phyloP scores from a whole-genome alignment of 2,888 invertebrate species.

The Kuschelorhynchus macadamiae region DNA sequence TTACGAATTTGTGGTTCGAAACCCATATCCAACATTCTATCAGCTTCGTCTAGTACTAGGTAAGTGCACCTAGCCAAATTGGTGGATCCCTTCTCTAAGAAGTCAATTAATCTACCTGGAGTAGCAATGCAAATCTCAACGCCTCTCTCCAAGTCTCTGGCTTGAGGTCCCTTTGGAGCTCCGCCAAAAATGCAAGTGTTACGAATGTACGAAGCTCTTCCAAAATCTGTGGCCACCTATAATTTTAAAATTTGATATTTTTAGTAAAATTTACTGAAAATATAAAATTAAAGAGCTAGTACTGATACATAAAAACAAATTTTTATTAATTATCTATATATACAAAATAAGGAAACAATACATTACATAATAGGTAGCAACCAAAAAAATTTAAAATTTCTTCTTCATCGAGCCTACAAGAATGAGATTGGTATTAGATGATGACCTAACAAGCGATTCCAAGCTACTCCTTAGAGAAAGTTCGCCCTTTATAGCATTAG shows the following conservation, averaged over 20 bases:
- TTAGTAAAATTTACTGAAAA: background rate
- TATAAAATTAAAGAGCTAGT: background rate
- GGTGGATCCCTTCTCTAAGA: conserved; percentile 81
- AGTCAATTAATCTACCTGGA: conserved; percentile 90
- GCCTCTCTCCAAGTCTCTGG: conserved; percentile 78
- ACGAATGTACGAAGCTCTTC: conserved; percentile 82
- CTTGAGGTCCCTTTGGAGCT: conserved; percentile 90
- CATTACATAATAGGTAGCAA: no score
- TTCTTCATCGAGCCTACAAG: no score
- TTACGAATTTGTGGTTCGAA: conserved; percentile 97
- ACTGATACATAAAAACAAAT: no score
- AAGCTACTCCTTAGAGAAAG: no score
- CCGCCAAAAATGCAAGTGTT: conserved; percentile 94
- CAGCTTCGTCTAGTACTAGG: conserved; percentile 93
- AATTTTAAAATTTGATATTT: background rate
- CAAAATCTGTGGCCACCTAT: conserved; percentile 88
- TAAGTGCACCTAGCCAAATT: conserved; percentile 87
- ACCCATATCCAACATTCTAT: conserved; percentile 98
- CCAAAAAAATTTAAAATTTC: no score
- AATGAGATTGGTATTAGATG: no score
- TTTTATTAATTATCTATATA: no score
- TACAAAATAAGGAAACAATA: no score
- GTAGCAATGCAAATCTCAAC: conserved; percentile 92
- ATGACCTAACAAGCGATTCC: no score
- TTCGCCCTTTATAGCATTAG: no score